Evolutionary conservation across 2,797 vertebrate genomes (phyloP).

Genomic region (Arctocebus calabarensis): DNA sequence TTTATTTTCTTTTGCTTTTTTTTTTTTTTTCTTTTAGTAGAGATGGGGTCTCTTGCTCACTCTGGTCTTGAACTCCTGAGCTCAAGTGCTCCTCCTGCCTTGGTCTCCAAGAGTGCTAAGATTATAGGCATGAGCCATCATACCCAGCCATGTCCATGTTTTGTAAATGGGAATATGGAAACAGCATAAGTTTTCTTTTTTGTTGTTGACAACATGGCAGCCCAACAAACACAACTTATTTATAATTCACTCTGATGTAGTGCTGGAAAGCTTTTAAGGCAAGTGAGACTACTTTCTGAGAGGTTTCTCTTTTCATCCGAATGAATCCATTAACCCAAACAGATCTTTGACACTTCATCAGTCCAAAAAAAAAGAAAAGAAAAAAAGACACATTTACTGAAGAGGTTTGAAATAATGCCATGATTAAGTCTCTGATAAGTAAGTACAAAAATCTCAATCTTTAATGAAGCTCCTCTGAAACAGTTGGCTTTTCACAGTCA

Average conservation of each 20-base stretch:
- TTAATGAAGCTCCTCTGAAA: constrained; percentile 24
- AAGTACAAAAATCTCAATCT: not conserved
- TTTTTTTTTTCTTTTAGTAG: too few relatives aligned
- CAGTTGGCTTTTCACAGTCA: not conserved
- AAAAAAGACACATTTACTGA: not conserved
- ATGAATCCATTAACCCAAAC: not conserved
- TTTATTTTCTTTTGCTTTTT: too few relatives aligned
- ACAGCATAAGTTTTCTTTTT: not conserved
- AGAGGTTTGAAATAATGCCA: not conserved
- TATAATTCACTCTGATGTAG: not conserved
- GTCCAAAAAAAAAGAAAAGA: not conserved
- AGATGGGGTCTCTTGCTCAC: too few relatives aligned
- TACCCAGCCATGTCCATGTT: not conserved
- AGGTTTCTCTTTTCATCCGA: not conserved
- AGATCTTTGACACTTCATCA: not conserved
- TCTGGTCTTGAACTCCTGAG: too few relatives aligned
- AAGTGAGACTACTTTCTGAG: not conserved
- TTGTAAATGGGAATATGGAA: constrained; percentile 9
- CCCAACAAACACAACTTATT: not conserved
- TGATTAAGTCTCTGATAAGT: not conserved
- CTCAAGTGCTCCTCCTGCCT: too few relatives aligned
- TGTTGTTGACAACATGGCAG: constrained; percentile 18
- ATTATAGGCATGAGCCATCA: too few relatives aligned
- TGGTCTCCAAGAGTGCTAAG: too few relatives aligned
- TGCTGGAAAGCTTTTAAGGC: constrained; percentile 22